These are phyloP conservation scores for Epizoanthus stellaris DNA, from an alignment of 92 coral and sea anemone genomes.

Conservation along the genomic window DNA sequence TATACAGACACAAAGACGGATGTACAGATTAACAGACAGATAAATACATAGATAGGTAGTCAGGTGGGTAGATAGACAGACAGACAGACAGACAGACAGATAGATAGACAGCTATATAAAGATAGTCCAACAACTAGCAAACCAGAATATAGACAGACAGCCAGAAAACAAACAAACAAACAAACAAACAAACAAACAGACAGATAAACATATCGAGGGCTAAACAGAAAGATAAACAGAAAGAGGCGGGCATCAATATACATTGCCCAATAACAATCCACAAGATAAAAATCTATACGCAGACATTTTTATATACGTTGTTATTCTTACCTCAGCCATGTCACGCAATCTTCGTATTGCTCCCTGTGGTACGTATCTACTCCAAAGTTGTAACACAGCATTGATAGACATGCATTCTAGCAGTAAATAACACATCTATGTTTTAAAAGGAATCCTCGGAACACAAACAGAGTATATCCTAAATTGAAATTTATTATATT, in stretches of 20 bases:
- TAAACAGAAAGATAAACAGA: neutral
- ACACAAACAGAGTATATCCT: neutral
- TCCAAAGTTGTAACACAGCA: slow-evolving; percentile 96
- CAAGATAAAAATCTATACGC: neutral
- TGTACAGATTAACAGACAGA: neutral
- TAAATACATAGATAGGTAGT: neutral
- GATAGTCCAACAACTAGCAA: no score
- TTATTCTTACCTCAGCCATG: slow-evolving; percentile 83
- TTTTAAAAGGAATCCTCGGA: neutral
- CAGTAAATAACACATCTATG: neutral
- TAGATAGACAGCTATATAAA: neutral
- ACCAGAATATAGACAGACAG: neutral
- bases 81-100: neutral
- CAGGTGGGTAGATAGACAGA: neutral
- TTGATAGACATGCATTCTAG: slow-evolving; percentile 79
- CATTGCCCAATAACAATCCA: neutral
- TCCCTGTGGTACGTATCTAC: slow-evolving; percentile 92
- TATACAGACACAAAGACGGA: neutral
- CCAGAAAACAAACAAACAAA: no score
- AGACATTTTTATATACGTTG: neutral
- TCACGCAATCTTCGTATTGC: slow-evolving; percentile 81
- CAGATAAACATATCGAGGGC: neutral
- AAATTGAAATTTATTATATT: neutral
- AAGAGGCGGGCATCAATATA: neutral
- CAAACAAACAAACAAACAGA: neutral